These are phyloP conservation scores for Phocoena phocoena DNA, from an alignment of 2,113 vertebrate species.

Conservation along the genomic window DNA sequence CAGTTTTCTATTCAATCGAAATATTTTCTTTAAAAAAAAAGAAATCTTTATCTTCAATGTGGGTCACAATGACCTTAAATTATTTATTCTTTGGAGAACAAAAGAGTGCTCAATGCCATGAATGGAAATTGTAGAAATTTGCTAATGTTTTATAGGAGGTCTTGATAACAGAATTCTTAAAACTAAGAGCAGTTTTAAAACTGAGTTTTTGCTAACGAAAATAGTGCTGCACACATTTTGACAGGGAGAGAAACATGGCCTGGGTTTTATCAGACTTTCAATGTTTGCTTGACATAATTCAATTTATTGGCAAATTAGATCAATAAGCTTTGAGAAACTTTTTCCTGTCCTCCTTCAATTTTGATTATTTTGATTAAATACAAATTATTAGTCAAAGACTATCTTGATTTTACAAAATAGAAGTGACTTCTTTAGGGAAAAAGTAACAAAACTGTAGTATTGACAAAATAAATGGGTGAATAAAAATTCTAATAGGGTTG, in stretches of 20 bases:
- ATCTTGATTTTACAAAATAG: constrained; percentile 39
- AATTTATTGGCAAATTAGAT: constrained; percentile 24
- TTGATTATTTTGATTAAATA: constrained; percentile 30
- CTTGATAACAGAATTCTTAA: background rate
- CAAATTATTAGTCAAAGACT: background rate
- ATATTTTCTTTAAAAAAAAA: constrained; percentile 24
- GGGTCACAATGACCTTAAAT: constrained; percentile 64
- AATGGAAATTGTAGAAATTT: constrained; percentile 44
- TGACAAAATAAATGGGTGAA: background rate
- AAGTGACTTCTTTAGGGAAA: background rate
- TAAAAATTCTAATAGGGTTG: background rate
- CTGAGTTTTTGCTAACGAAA: background rate
- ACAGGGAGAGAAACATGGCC: background rate
- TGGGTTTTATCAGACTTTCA: background rate
- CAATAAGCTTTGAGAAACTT: background rate
- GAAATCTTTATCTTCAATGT: constrained; percentile 15
- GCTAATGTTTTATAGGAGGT: background rate
- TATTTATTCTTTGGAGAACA: constrained; percentile 63
- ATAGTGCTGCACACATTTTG: background rate
- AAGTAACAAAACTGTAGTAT: background rate
- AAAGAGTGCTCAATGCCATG: constrained; percentile 38
- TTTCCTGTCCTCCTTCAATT: background rate
- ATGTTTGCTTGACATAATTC: background rate
- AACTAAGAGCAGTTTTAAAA: background rate
- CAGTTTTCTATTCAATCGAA: constrained; percentile 46